phyloP scores from a whole-genome alignment of 37 sponge, comb jelly and placozoan genomes.

The Diacarnus erythraeanus region DNA sequence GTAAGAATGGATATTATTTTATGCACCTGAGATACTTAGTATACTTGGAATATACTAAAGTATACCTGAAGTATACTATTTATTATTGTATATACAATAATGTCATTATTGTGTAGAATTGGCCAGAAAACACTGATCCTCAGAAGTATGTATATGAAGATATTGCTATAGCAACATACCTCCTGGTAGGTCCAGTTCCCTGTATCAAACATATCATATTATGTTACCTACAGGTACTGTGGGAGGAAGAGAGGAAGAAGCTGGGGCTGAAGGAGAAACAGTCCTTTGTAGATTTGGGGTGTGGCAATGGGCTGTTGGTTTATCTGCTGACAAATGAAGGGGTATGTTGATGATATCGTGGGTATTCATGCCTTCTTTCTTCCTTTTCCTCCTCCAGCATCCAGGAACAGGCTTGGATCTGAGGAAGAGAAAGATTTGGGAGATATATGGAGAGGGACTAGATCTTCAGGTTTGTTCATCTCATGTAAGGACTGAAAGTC shows the following conservation, averaged over 20 bases:
- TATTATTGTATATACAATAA: background rate
- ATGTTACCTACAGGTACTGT: constrained; percentile 69
- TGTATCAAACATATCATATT: background rate
- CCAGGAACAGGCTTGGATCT: constrained; percentile 95
- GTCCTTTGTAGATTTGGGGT: constrained; percentile 96
- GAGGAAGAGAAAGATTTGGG: constrained; percentile 88
- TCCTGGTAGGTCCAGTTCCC: constrained; percentile 58
- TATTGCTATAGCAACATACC: constrained; percentile 93
- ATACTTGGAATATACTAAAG: background rate
- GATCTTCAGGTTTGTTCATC: constrained; percentile 65
- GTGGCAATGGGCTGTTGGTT: constrained; percentile 98
- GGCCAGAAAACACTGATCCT: constrained; percentile 95
- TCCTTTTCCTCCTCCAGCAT: constrained; percentile 49
- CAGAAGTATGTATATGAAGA: constrained; percentile 97
- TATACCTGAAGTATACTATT: background rate
- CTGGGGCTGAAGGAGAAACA: constrained; percentile 49
- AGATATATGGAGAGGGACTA: constrained; percentile 42
- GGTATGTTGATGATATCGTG: constrained; percentile 33
- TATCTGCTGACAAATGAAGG: constrained; percentile 90
- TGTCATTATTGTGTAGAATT: constrained; percentile 45
- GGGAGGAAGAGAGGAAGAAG: constrained; percentile 84
- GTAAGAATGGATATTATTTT: too few species aligned
- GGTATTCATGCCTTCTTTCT: background rate
- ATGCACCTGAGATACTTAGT: background rate
- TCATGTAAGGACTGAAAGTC: background rate